A percentile compares a stretch with the other conserved stretches of the same genome.
These are phyloP conservation scores for Chrysopa pallens DNA, from an alignment of 1,140 invertebrate species.

Conservation along the genomic window DNA sequence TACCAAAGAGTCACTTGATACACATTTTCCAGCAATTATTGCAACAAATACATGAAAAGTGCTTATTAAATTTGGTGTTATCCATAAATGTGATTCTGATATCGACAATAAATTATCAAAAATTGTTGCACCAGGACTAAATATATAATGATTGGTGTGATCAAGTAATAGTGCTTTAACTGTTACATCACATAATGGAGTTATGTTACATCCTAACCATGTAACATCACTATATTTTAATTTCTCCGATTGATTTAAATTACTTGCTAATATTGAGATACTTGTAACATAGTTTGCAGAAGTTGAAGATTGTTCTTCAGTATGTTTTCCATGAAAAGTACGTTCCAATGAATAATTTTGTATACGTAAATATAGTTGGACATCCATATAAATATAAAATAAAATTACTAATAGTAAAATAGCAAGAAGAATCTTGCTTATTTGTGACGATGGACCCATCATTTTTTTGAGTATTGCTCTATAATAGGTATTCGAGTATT, in stretches of 20 bases:
- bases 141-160: conserved; percentile 56
- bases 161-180: conserved; percentile 57
- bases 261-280: too few relatives aligned
- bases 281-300: too few relatives aligned
- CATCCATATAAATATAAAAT: conserved; percentile 40
- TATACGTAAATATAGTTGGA: conserved; percentile 34
- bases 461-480: conserved; percentile 24
- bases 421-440: conserved; percentile 31
- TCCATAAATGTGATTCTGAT: conserved; percentile 32
- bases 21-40: conserved; percentile 41
- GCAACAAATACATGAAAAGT: conserved; percentile 55
- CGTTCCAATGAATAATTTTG: conserved; percentile 33
- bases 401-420: conserved; percentile 27
- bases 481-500: neutral
- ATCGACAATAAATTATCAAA: conserved; percentile 41
- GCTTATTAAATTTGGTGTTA: conserved; percentile 63
- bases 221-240: conserved; percentile 30
- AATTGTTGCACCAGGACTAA: conserved; percentile 48
- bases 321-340: neutral
- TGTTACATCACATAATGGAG: conserved; percentile 53
- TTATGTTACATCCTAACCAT: conserved; percentile 43
- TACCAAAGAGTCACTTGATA: conserved; percentile 44
- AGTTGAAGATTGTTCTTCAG: too few relatives aligned
- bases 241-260: too few relatives aligned
- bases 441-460: conserved; percentile 34